Percentiles rank a stretch among this genome's conserved stretches.
These are phyloP conservation scores for Reticulitermes speratus DNA, from an alignment of 1,140 invertebrate genomes.

Conservation along the genomic window DNA sequence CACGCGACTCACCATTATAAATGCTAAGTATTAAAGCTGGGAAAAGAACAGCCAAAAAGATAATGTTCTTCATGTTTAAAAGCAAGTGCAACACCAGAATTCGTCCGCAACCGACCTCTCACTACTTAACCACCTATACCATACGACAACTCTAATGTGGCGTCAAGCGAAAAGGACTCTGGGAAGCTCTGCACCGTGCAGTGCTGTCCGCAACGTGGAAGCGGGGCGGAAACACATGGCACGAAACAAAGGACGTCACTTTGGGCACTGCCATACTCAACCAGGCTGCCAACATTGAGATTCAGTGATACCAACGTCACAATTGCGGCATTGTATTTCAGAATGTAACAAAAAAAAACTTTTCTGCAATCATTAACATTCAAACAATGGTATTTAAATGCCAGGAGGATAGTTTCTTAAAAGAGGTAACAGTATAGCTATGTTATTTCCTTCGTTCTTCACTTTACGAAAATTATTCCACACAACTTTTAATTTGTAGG, in stretches of 20 bases:
- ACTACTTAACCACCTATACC: background rate
- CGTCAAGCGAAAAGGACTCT: conserved; percentile 10
- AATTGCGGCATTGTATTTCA: too few relatives aligned
- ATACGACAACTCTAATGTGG: background rate
- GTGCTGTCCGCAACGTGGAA: conserved; percentile 19
- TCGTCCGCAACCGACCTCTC: background rate
- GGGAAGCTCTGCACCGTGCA: background rate
- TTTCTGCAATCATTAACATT: background rate
- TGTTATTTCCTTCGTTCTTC: too few relatives aligned
- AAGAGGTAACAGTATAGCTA: conserved; percentile 53
- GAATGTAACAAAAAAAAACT: too few relatives aligned
- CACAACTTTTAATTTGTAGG: background rate
- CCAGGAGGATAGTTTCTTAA: conserved; percentile 72
- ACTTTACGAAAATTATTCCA: background rate
- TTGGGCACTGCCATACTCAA: background rate
- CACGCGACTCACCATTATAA: conserved; percentile 38
- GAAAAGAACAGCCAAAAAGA: conserved; percentile 55
- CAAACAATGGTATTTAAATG: conserved; percentile 46
- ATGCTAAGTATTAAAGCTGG: conserved; percentile 58
- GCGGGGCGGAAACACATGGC: background rate
- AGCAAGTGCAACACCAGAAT: background rate
- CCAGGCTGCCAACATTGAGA: too few relatives aligned
- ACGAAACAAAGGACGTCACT: background rate
- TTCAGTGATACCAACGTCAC: too few relatives aligned
- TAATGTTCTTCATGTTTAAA: conserved; percentile 56